Evolutionary conservation across 2,113 vertebrate species (phyloP), one percentile per base, ranked within the genome.

Genomic region (Malurus melanocephalus): DNA sequence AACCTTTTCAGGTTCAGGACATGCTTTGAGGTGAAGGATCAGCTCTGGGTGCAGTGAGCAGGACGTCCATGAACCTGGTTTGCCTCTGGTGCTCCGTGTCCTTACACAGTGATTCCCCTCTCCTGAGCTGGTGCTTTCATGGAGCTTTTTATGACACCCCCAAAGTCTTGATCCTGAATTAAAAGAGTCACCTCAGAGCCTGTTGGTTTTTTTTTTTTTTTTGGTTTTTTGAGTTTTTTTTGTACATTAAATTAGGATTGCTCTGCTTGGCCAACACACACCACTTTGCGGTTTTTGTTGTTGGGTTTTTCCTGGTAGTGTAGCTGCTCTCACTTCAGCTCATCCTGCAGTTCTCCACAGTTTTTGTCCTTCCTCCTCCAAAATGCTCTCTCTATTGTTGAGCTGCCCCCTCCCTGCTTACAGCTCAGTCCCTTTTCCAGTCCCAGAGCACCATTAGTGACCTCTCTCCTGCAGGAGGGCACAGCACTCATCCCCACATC

Each of bases 401-500:
- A 85, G 28, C 82, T 42, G 1, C 59, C 81, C 13, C 77, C 61
- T 38, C 14, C 9, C 56, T 59, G 40, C 56, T 74, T 42, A n/a
- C 32, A 79, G 33, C 64, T 69, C 1, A 1, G 33, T 71, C 22
- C 66, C 21, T 74, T 53, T 81, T 35, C 55, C 56, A 49, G 67
- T 24, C 68, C 38, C 20, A 61, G 48, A 57, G 30, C n/a, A 20
- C 68, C 67, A 73, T 82, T 62, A 89, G 79, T 69, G 88, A 72
- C 89, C 93, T 92, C 46, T 24, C 30, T 61, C 45, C 59, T 57
- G 11, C 81, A 28, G 11, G 38, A 87, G 87, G 71, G 62, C 89
- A 92, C 22, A 53, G 35, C 66, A 72, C 24, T 48, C 84, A 65
- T 56, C 73, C 38, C 59, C 35, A 14, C 38, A 1, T 42, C 21